Conservation (phyloP, 2,113 vertebrate species). For the Chiloscyllium plagiosum region DNA sequence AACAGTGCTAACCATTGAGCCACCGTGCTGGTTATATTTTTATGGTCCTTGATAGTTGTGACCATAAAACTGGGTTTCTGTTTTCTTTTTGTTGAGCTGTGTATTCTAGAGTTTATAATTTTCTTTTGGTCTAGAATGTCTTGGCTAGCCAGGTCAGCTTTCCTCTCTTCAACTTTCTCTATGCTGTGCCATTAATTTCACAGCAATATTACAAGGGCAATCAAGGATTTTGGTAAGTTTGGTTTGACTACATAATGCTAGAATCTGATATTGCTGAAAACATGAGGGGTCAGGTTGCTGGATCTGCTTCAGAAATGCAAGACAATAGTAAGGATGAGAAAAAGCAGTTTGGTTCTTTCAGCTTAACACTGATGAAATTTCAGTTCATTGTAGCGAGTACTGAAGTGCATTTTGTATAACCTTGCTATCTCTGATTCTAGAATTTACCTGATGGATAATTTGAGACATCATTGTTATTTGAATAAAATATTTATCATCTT, state of each 20-base stretch:
- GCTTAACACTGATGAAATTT: neutral
- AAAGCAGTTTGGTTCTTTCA: neutral
- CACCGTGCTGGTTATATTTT: too few species aligned
- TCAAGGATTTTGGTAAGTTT: neutral
- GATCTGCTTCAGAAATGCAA: neutral
- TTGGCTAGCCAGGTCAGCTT: neutral
- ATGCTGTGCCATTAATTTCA: neutral
- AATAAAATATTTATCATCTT: neutral
- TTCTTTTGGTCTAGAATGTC: neutral
- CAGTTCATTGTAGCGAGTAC: neutral
- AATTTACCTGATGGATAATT: neutral
- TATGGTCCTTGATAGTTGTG: neutral
- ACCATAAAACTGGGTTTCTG: neutral
- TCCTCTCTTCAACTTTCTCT: neutral
- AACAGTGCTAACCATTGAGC: too few species aligned
- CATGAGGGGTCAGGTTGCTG: neutral
- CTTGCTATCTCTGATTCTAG: neutral
- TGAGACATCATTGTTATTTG: neutral
- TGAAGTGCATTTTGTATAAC: neutral
- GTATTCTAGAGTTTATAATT: neutral
- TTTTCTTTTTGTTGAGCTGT: neutral
- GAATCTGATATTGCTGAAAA: neutral
- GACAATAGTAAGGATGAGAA: neutral
- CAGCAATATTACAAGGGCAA: neutral
- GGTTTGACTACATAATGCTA: neutral